Percentiles rank a stretch among this genome's conserved stretches.
Evolutionary conservation across 2,797 vertebrate species (phyloP).

Genomic region (Lutjanus argentimaculatus): DNA sequence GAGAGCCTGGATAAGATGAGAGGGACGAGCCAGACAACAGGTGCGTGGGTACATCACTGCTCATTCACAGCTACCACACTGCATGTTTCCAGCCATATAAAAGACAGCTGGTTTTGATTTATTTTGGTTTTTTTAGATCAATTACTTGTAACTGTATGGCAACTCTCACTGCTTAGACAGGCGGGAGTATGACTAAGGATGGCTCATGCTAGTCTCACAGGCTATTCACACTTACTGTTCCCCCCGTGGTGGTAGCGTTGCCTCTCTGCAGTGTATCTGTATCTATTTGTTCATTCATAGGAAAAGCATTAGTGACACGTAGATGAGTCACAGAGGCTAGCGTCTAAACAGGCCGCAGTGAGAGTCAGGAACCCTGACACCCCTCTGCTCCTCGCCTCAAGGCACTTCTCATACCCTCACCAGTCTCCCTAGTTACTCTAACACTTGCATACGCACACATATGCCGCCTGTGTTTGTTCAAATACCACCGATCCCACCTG

Average conservation of each 20-base stretch:
- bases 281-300: slow-evolving; percentile 79
- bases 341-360: slow-evolving; percentile 62
- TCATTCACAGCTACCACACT: slow-evolving; percentile 47
- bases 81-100: slow-evolving; percentile 60
- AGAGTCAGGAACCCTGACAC: slow-evolving; percentile 69
- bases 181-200: slow-evolving; percentile 68
- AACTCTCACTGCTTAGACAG: slow-evolving; percentile 67
- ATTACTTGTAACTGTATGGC: slow-evolving; percentile 66
- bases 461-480: slow-evolving; percentile 67
- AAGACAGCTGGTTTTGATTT: slow-evolving; percentile 72
- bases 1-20: slow-evolving; percentile 66
- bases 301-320: slow-evolving; percentile 75
- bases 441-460: slow-evolving; percentile 52
- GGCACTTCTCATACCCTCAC: slow-evolving; percentile 66
- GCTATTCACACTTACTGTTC: slow-evolving; percentile 63
- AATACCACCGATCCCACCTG: slow-evolving; percentile 67
- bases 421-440: slow-evolving; percentile 63
- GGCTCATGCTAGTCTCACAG: slow-evolving; percentile 72
- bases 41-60: slow-evolving; percentile 63
- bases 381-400: slow-evolving; percentile 66
- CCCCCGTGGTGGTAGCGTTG: slow-evolving; percentile 57
- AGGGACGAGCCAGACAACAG: slow-evolving; percentile 71
- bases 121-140: slow-evolving; percentile 62
- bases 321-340: slow-evolving; percentile 75
- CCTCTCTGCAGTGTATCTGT: slow-evolving; percentile 71